Percentiles rank a stretch among this genome's conserved stretches.
These are phyloP conservation scores for Drosophila macrothrix DNA, from an alignment of 2,888 invertebrate genomes.

Conservation along the genomic window DNA sequence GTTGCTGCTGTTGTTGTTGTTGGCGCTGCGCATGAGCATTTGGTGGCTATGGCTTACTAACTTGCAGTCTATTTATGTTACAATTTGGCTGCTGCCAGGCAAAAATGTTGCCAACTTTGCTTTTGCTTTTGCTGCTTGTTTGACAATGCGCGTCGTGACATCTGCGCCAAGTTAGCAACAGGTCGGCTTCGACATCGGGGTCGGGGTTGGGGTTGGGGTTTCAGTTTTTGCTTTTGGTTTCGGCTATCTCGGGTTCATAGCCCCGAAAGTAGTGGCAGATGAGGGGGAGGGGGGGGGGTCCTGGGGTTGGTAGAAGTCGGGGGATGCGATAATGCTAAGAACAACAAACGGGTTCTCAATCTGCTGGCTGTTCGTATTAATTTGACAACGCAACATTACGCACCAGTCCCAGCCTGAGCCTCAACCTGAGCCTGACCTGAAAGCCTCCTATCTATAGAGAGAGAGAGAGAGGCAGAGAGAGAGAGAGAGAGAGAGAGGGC, in stretches of 20 bases:
- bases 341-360: slow-evolving; percentile 34
- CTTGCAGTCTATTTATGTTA: slow-evolving; percentile 79
- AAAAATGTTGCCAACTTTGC: slow-evolving; percentile 72
- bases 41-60: slow-evolving; percentile 70
- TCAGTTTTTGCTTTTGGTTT: slow-evolving; percentile 22
- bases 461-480: too few relatives aligned
- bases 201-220: slow-evolving; percentile 15
- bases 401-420: slow-evolving; percentile 36
- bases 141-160: slow-evolving; percentile 83
- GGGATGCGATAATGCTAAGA: slow-evolving; percentile 12
- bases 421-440: slow-evolving; percentile 23
- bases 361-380: slow-evolving; percentile 56
- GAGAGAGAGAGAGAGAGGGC: not conserved
- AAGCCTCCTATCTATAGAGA: slow-evolving; percentile 11
- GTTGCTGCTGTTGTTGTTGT: slow-evolving; percentile 43
- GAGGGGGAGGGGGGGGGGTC: too few relatives aligned
- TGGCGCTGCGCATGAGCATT: slow-evolving; percentile 79
- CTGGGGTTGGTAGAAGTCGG: not conserved
- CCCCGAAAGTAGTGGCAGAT: not conserved
- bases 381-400: slow-evolving; percentile 62
- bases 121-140: slow-evolving; percentile 60
- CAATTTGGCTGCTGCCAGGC: slow-evolving; percentile 78
- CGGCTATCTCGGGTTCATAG: slow-evolving; percentile 20
- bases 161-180: slow-evolving; percentile 75
- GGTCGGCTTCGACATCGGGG: slow-evolving; percentile 43